These are phyloP conservation scores for Harpegnathos saltator DNA, from an alignment of 1,140 invertebrate species.

Conservation along the genomic window DNA sequence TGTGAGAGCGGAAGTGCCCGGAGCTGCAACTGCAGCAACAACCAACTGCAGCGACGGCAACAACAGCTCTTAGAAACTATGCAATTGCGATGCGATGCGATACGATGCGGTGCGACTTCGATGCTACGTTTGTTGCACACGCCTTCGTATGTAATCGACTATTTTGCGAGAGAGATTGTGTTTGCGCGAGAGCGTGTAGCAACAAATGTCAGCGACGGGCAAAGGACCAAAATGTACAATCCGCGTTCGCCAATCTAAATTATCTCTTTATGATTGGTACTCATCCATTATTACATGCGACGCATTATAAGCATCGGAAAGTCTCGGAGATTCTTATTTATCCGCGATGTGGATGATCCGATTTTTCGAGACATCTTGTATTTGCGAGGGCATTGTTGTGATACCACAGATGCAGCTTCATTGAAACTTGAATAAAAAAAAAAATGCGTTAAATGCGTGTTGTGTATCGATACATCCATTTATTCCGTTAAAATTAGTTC, in stretches of 20 bases:
- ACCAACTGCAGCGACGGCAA: conserved; percentile 28
- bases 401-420: conserved; percentile 82
- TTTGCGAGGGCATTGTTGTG: conserved; percentile 81
- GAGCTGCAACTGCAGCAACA: conserved; percentile 44
- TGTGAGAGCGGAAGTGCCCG: conserved; percentile 40
- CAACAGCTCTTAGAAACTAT: conserved; percentile 24
- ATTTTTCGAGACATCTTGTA: conserved; percentile 74
- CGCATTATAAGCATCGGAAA: conserved; percentile 62
- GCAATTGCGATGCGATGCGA: conserved; percentile 24
- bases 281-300: conserved; percentile 68
- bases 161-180: conserved; percentile 30
- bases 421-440: conserved; percentile 79
- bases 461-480: conserved; percentile 9
- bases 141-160: conserved; percentile 37
- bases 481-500: background rate
- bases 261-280: conserved; percentile 63
- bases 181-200: conserved; percentile 16
- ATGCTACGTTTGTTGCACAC: conserved; percentile 59
- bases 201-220: conserved; percentile 63
- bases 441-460: conserved; percentile 74
- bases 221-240: conserved; percentile 75
- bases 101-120: conserved; percentile 25
- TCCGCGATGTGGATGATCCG: conserved; percentile 61
- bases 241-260: conserved; percentile 58
- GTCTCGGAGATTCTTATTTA: conserved; percentile 58